phyloP scores from a whole-genome alignment of 2,113 vertebrate genomes.

The Corydoras maculifer region DNA sequence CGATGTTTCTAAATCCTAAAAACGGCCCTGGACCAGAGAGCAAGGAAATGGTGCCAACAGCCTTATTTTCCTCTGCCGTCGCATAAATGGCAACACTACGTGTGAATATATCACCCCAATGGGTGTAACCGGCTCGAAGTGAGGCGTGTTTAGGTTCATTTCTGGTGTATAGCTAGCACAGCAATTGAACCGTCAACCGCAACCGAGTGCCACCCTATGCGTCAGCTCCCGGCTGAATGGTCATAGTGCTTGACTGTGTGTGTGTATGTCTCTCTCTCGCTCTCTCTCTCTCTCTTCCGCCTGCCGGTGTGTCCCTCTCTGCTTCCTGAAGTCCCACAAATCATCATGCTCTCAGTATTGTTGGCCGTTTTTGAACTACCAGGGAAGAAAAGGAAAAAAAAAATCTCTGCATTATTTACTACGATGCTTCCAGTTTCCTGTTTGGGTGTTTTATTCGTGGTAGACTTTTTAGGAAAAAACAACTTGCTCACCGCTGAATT shows the following conservation, averaged over 20 bases:
- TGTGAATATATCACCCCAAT: too few relatives aligned
- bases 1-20: too few relatives aligned
- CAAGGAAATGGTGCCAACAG: too few relatives aligned
- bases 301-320: constrained; percentile 14
- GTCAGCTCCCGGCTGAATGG: too few relatives aligned
- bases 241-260: constrained; percentile 3
- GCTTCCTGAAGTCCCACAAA: constrained; percentile 37
- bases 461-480: constrained; percentile 33
- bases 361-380: constrained; percentile 40
- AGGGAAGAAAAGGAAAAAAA: constrained; percentile 28
- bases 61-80: too few relatives aligned
- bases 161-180: too few relatives aligned
- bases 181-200: too few relatives aligned
- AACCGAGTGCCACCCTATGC: too few relatives aligned
- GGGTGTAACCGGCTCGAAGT: too few relatives aligned
- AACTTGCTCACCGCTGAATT: constrained; percentile 32
- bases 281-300: constrained; percentile 5
- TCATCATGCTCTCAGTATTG: constrained; percentile 50
- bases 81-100: too few relatives aligned
- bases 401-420: constrained; percentile 45
- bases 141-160: too few relatives aligned
- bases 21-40: too few relatives aligned
- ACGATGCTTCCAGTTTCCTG: constrained; percentile 41
- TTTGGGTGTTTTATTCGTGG: constrained; percentile 47
- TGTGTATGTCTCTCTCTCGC: constrained; percentile 12